Evolutionary conservation across 2,888 invertebrate genomes (phyloP), one percentile per base, ranked within the genome.

Genomic region (Andricus curvator): DNA sequence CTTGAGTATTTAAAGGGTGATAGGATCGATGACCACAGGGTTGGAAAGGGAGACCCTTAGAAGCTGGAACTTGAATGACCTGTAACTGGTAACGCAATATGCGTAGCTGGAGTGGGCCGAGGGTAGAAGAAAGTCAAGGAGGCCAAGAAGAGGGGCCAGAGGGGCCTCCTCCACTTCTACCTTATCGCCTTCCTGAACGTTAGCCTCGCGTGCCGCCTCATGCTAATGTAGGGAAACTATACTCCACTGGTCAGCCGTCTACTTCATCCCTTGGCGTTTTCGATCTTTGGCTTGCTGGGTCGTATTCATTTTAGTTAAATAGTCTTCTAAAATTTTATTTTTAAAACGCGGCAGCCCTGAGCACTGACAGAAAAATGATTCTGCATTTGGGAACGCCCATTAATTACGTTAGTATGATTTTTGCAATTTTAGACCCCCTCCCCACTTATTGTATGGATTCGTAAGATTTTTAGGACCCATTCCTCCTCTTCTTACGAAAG

Each of bases 181-280:
- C 90, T 91, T 92, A 92, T 91, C 92, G 90, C 87, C 87, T 91
- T 91, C 88, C 89, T 89, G 88, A 88, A 91, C 90, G 90, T 89
- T 86, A 87, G 87, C 90, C 86, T 92, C 86, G 92, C 92, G 92
- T 92, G 91, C 88, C 85, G 83, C 82, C 87, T 86, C 90, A 92
- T 92, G 92, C 91, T 92, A 92, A 92, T 92, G 88, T 82, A 74
- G 82, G 84, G 83, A 80, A 85, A 88, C 89, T 89, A 86, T 88
- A 89, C 89, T 87, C 89, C 85, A 85, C 87, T 88, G 90, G 90
- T 88, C 90, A 90, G 89, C 86, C 86, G 85, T 88, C 85, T 87
- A 88, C 84, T 85, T 86, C 85, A 86, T 83, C 85, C 87, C 85
- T 84, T 84, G 81, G 74, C 81, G 76, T 80, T 85, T 82, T 83